Percentiles rank a stretch among this genome's conserved stretches.
These are phyloP conservation scores for Corythornis vintsioides DNA, from an alignment of 2,113 vertebrate species.

Conservation along the genomic window DNA sequence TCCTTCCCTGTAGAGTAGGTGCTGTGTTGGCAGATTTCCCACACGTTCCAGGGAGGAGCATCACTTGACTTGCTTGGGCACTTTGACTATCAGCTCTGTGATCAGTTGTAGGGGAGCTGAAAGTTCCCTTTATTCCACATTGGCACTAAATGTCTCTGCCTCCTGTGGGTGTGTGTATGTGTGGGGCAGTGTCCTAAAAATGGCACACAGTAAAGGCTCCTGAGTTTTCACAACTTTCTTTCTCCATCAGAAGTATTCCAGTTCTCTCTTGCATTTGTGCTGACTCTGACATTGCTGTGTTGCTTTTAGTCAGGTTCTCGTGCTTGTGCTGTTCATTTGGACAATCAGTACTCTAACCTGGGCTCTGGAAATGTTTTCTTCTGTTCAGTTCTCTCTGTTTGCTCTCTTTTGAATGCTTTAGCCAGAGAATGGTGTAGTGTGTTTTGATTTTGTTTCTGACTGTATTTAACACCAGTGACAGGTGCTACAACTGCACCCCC, in stretches of 20 bases:
- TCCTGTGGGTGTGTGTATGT: not conserved
- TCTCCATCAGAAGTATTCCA: not conserved
- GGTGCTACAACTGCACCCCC: not conserved
- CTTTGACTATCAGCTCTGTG: not conserved
- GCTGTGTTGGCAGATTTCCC: slow-evolving; percentile 3
- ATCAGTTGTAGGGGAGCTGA: not conserved
- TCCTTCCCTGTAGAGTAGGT: not conserved
- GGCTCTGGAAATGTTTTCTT: not conserved
- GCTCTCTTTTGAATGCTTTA: not conserved
- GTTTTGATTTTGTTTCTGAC: not conserved
- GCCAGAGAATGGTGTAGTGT: not conserved
- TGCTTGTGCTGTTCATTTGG: not conserved
- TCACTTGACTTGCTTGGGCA: not conserved
- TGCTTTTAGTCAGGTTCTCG: not conserved
- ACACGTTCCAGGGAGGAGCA: not conserved
- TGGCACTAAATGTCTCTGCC: not conserved
- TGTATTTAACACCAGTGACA: not conserved
- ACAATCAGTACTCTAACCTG: not conserved
- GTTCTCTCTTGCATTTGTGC: rapidly evolving
- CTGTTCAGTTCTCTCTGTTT: not conserved
- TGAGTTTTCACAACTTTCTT: not conserved
- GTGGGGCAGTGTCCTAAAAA: not conserved
- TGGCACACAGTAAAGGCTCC: not conserved
- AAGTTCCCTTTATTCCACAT: not conserved
- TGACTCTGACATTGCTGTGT: not conserved